phyloP scores from a whole-genome alignment of 2,113 vertebrate species.

The Pelobates fuscus region DNA sequence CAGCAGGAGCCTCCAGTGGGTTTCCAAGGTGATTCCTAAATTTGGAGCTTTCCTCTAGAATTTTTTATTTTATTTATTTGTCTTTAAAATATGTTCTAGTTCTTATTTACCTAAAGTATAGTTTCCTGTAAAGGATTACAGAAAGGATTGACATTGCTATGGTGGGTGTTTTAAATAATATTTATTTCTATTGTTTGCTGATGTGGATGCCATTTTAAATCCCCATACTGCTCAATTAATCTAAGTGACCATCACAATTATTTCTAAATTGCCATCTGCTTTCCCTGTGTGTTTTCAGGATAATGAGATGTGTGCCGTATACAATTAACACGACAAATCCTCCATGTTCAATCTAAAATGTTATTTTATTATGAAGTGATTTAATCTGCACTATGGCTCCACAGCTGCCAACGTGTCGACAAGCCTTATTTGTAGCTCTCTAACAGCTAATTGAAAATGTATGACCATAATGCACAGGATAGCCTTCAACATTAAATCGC shows the following conservation, averaged over 20 bases:
- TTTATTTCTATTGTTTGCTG: constrained; percentile 4
- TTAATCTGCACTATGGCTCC: constrained; percentile 41
- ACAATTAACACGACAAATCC: constrained; percentile 37
- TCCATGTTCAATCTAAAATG: constrained; percentile 35
- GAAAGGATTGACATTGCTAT: too few relatives aligned
- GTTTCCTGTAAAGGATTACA: too few relatives aligned
- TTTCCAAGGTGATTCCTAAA: too few relatives aligned
- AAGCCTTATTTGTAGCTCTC: constrained; percentile 39
- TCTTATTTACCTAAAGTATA: too few relatives aligned
- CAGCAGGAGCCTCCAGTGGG: too few relatives aligned
- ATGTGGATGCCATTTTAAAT: constrained; percentile 12
- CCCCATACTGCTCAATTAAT: constrained; percentile 10
- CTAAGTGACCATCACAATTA: constrained; percentile 30
- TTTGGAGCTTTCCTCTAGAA: too few relatives aligned
- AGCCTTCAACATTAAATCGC: constrained; percentile 14
- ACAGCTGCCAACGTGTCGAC: constrained; percentile 40
- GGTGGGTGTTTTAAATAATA: neutral
- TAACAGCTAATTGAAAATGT: constrained; percentile 44
- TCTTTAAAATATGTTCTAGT: too few relatives aligned
- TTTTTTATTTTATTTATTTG: too few relatives aligned
- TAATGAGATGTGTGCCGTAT: constrained; percentile 41
- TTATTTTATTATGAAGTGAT: constrained; percentile 45
- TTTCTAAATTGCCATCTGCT: constrained; percentile 39
- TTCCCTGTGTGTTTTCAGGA: constrained; percentile 30
- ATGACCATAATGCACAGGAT: constrained; percentile 34